A percentile compares a stretch with the other conserved stretches of the same genome.
Conservation (phyloP, 2,888 invertebrate species). For the Cancer borealis region DNA sequence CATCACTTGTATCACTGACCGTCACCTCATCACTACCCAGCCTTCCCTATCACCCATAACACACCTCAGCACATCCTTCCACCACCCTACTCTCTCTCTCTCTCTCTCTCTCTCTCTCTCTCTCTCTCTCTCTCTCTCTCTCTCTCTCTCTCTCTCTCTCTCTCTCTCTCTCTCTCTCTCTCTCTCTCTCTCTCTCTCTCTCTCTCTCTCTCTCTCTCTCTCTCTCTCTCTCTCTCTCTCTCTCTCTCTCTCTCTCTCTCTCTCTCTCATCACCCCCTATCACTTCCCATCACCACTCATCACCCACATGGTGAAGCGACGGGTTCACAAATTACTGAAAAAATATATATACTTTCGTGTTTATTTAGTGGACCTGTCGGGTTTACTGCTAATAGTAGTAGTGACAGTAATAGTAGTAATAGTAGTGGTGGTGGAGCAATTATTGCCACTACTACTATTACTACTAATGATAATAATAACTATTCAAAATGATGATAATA, state of each 20-base stretch:
- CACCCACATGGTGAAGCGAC: constrained; percentile 8
- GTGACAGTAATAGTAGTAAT: not conserved
- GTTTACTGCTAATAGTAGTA: not conserved
- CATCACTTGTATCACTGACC: no score
- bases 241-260: no score
- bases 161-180: constrained; percentile 14
- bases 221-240: no score
- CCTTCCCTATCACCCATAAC: no score
- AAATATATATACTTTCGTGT: not conserved
- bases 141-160: not conserved
- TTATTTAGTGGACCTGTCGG: not conserved
- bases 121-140: not conserved
- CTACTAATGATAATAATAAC: not conserved
- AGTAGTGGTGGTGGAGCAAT: not conserved
- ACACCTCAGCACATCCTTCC: not conserved
- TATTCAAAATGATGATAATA: no score
- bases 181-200: not conserved
- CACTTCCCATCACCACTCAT: not conserved
- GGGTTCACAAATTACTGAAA: not conserved
- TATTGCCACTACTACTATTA: not conserved
- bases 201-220: no score
- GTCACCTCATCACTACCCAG: no score
- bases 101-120: constrained; percentile 11
- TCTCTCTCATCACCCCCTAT: no score
- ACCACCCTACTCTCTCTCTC: not conserved